Evolutionary conservation across 1,140 invertebrate species (phyloP), one percentile per base, ranked within the genome.

Genomic region (Cryptotermes secundus): DNA sequence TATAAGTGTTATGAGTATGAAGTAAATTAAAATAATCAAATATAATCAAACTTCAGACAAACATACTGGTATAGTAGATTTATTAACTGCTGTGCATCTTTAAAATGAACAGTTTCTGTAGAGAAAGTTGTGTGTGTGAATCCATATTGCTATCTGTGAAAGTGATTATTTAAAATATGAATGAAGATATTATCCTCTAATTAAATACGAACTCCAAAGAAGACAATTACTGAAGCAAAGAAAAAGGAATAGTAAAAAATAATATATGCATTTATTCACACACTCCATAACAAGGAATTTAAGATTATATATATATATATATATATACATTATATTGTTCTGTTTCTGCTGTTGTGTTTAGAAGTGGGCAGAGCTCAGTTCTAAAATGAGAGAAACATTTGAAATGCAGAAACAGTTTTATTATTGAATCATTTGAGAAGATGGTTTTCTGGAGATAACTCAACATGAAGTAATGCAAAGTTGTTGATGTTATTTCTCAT

Each of bases 191-290:
- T 83, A 83, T 83, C 59, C 34, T 83, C 83, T 83, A 83, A 72
- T 65, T 83, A 83, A 83, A 34, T 83, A 83, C 24, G 59, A 83
- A 83, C 83, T 83, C 83, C 83, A 83, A 82, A 82, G 81, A 82
- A 45, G 31, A 82, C 81, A 45, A 82, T 72, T 72, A 82, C 26
- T 10, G 53, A 53, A 31, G 36, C n/a, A 45, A 26, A 45, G n/a
- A 83, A 45, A 26, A 72, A 83, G 59, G 59, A 83, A 79, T 38
- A 83, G 14, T 83, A 83, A 83, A 10, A 79, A 38, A 83, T 72
- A 79, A 65, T 83, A 35, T 83, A 53, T 82, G 81, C 81, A 82
- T 82, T 82, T 82, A 82, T 82, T 82, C 22, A 82, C n/a, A 82
- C 81, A 82, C 81, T 82, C 81, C 42, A 82, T 82, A 53, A 42